Evolutionary conservation across 2,888 invertebrate genomes (phyloP).

Genomic region (Lordiphosa andalusiaca): DNA sequence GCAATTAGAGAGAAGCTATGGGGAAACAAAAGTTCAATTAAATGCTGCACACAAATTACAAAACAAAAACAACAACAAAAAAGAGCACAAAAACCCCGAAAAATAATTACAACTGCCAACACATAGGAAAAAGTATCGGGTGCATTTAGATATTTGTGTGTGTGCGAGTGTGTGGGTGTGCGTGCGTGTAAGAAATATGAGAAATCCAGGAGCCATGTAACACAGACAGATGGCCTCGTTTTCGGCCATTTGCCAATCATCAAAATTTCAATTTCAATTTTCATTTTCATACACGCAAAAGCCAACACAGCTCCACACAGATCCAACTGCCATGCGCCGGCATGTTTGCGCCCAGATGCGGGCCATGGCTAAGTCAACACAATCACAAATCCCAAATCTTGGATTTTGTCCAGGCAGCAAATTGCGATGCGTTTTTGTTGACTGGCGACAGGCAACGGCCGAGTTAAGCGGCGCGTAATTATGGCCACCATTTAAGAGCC

Average conservation of each 20-base stretch:
- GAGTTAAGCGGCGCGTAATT: slow-evolving; percentile 34
- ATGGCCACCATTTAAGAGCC: slow-evolving; percentile 31
- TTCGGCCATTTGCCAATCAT: slow-evolving; percentile 3
- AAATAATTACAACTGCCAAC: slow-evolving; percentile 26
- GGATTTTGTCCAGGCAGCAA: slow-evolving; percentile 16
- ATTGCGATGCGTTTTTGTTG: slow-evolving; percentile 25
- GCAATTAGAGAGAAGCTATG: slow-evolving; percentile 12
- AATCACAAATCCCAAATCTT: slow-evolving; percentile 22
- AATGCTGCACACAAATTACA: slow-evolving; percentile 19
- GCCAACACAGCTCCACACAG: slow-evolving; percentile 2
- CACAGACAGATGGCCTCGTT: neutral
- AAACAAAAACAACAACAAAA: slow-evolving; percentile 1
- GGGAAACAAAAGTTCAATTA: slow-evolving; percentile 26
- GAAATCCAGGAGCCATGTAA: neutral
- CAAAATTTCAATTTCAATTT: slow-evolving; percentile 19
- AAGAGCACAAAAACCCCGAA: slow-evolving; percentile 2
- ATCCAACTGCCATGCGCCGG: too few relatives aligned
- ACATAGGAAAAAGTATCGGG: slow-evolving; percentile 9
- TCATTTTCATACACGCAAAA: slow-evolving; percentile 9
- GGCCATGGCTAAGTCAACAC: slow-evolving; percentile 20
- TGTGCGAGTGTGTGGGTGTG: slow-evolving; percentile 12
- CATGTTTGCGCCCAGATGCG: neutral
- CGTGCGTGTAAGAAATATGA: slow-evolving; percentile 8
- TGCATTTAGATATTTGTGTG: slow-evolving; percentile 17
- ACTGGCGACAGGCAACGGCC: slow-evolving; percentile 9